Evolutionary conservation across 2,113 vertebrate genomes (phyloP).

Genomic region (Silurus asotus): DNA sequence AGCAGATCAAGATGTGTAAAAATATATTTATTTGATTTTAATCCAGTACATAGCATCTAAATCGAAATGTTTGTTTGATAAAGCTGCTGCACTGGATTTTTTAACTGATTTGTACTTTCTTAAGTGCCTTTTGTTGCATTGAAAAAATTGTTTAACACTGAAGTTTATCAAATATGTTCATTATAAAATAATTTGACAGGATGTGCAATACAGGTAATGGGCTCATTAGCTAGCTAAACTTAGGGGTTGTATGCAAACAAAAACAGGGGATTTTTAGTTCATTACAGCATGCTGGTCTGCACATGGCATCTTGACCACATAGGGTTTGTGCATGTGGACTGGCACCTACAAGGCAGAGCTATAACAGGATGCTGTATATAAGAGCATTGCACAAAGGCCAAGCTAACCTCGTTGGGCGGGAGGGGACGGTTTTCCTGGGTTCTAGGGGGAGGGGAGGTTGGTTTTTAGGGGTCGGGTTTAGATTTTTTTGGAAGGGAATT

Average conservation of each 20-base stretch:
- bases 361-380: slow-evolving; percentile 52
- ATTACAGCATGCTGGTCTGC: slow-evolving; percentile 57
- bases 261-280: slow-evolving; percentile 27
- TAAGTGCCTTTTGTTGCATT: slow-evolving; percentile 7
- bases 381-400: slow-evolving; percentile 75
- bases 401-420: slow-evolving; percentile 60
- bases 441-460: slow-evolving; percentile 42
- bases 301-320: slow-evolving; percentile 60
- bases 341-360: slow-evolving; percentile 51
- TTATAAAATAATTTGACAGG: not conserved
- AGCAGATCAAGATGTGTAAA: slow-evolving; percentile 5
- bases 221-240: slow-evolving; percentile 22
- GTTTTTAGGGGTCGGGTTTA: slow-evolving; percentile 9
- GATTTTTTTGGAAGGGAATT: slow-evolving; percentile 4
- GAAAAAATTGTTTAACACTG: not conserved
- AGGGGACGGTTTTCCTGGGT: slow-evolving; percentile 44
- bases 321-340: slow-evolving; percentile 69
- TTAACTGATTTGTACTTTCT: slow-evolving; percentile 1
- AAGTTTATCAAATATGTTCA: not conserved
- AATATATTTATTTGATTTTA: slow-evolving; percentile 1
- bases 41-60: slow-evolving; percentile 15
- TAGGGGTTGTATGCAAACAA: slow-evolving; percentile 25
- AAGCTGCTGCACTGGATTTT: not conserved
- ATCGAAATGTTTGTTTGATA: slow-evolving; percentile 11
- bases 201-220: not conserved